phyloP scores from a whole-genome alignment of 2,888 invertebrate genomes.

The Pheosia tremula region DNA sequence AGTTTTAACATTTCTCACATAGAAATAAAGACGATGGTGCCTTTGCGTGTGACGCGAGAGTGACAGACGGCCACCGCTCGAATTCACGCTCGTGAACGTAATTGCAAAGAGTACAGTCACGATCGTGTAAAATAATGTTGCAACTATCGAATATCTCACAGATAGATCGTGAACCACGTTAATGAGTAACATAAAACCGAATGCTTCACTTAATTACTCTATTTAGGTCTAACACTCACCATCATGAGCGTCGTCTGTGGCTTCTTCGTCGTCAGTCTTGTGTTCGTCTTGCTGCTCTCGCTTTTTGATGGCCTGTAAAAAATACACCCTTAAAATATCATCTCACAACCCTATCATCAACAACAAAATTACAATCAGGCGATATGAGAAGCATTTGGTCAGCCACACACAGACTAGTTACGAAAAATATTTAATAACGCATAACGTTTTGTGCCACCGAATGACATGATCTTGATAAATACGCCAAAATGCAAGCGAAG shows the following conservation, averaged over 20 bases:
- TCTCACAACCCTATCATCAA: conserved; percentile 17
- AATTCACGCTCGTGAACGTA: conserved; percentile 61
- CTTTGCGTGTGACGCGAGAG: conserved; percentile 58
- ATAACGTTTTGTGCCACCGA: conserved; percentile 52
- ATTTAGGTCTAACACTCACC: conserved; percentile 57
- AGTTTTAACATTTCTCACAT: conserved; percentile 52
- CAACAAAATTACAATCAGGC: conserved; percentile 43
- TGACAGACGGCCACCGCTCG: conserved; percentile 55
- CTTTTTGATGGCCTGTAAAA: conserved; percentile 80
- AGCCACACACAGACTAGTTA: conserved; percentile 42
- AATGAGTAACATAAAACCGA: conserved; percentile 22
- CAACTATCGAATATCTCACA: conserved; percentile 58
- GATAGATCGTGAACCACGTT: conserved; percentile 51
- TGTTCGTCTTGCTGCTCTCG: conserved; percentile 71
- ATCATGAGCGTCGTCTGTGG: conserved; percentile 67
- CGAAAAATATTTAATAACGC: conserved; percentile 47
- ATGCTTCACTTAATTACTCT: conserved; percentile 6
- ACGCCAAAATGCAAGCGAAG: conserved; percentile 61
- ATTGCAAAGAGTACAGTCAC: conserved; percentile 68
- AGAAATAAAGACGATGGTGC: conserved; percentile 57
- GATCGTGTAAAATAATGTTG: conserved; percentile 73
- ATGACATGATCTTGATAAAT: conserved; percentile 59
- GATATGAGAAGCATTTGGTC: conserved; percentile 34
- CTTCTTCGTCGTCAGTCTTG: conserved; percentile 76
- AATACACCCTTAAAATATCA: conserved; percentile 39